Evolutionary conservation across 2,113 vertebrate genomes (phyloP), one percentile per base, ranked within the genome.

Genomic region (Okapia johnstoni): DNA sequence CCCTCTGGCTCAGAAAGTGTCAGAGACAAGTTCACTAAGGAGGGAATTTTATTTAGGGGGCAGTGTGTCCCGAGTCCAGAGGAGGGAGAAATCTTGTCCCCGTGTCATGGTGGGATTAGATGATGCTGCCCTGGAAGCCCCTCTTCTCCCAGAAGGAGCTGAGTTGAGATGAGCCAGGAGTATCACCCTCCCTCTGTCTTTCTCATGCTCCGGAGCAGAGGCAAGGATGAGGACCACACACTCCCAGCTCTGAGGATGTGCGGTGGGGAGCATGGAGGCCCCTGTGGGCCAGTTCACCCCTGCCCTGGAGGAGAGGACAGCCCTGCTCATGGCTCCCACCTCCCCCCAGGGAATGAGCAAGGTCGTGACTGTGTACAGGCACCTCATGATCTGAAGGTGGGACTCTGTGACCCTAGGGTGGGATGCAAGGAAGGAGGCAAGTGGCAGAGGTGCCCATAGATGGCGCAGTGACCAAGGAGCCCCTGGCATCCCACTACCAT

Each of bases 21-120:
- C 28, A 17, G 16, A 81, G 50, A 46, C 7, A 5, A 28, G 6
- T 16, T 86, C 92, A 4, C n/a, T 9, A 7, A 6, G 30, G 30
- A 23, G 9, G 0, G 1, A 5, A 97, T 98, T 98, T 98, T 21
- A 33, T n/a, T n/a, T n/a, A n/a, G n/a, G 91, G 98, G 26, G 13
- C 2, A 2, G 28, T 21, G 55, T 33, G 50, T 58, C 9, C 61
- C 3, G 26, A 58, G 14, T 25, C 33, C 40, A 30, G 50, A 70
- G 19, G 6, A 21, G 70, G 40, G 50, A 23, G 40, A 7, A 46
- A 15, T n/a, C 43, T 14, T 70, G 10, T 25, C 11, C 6, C 7
- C 46, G 10, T 0, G 87, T 33, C 46, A 33, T 46, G 33, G 14
- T 7, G 57, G 28, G 13, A 9, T 21, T 2, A 76, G n/a, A 16